These are phyloP conservation scores for Ptilorrhoa leucosticta DNA, from an alignment of 2,113 vertebrate species.

Conservation along the genomic window DNA sequence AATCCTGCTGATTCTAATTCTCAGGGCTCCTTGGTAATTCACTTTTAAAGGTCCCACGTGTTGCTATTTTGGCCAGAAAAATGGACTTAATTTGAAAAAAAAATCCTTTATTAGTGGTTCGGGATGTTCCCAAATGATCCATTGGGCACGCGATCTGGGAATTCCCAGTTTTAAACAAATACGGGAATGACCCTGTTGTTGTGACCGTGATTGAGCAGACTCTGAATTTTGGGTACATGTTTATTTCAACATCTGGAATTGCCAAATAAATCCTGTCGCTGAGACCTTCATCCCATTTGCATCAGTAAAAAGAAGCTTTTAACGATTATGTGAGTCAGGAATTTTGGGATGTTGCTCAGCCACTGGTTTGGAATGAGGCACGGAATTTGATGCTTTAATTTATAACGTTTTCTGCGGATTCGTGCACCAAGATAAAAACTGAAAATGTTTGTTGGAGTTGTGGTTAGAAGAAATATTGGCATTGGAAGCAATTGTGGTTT, in stretches of 20 bases:
- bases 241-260: background rate
- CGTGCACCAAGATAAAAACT: background rate
- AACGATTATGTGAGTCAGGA: background rate
- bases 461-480: background rate
- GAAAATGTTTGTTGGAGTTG: background rate
- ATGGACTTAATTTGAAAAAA: background rate
- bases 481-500: background rate
- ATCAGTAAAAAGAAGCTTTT: background rate
- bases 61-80: background rate
- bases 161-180: background rate
- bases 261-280: background rate
- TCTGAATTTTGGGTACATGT: background rate
- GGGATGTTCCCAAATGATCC: background rate
- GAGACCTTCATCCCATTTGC: background rate
- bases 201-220: background rate
- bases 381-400: fast-evolving
- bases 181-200: fast-evolving
- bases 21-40: background rate
- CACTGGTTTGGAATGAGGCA: background rate
- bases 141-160: fast-evolving
- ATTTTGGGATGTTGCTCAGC: background rate
- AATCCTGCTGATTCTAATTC: background rate
- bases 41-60: background rate
- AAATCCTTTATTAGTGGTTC: background rate
- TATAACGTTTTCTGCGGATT: background rate